Base-by-base conservation (phyloP, 1,140 invertebrate genomes). In the Neodiprion fabricii region DNA sequence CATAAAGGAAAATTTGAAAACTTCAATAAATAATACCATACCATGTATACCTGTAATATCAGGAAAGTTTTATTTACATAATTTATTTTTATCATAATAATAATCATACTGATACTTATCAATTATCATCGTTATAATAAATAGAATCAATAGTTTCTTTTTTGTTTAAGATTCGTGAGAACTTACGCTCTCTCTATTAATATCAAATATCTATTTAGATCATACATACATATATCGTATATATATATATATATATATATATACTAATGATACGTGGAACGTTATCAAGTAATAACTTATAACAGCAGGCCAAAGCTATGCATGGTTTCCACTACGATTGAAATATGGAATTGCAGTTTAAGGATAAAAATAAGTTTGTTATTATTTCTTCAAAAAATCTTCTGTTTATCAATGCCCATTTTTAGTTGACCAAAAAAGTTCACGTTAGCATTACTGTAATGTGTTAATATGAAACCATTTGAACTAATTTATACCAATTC, bases 181-280 rank as follows among this genome's bases (percentile, higher is more conserved):
- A 17, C n/a, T 47, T 4, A 21, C 7, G 67, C 67, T 21, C 67
- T 47, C 67, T 69, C 14, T 69, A 47, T 17, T 23, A 69, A 69
- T 69, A 69, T 69, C 67, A 69, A 69, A 69, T 69, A 11, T 69
- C 40, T 69, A 23, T 69, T 69, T 47, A 23, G 40, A 69, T 69
- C 12, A 47, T 21, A 69, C 17, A 69, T 61, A 61, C 53, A 61
- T 61, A 61, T 61, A 61, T 40, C 28, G 28, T 40, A 40, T 61
- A 61, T 61, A 47, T 21, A 17, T 69, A 14, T 47, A 17, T 69
- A 23, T 21, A 69, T 17, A 14, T 11, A 12, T 69, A 21, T 69
- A 69, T 23, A 69, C 67, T 69, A 21, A 69, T 23, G 21, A 23
- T 69, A 21, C 7, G 14, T 23, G 67, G 67, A 69, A 69, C 21